Conservation (phyloP, 2,113 vertebrate genomes). For the Rutilus rutilus region DNA sequence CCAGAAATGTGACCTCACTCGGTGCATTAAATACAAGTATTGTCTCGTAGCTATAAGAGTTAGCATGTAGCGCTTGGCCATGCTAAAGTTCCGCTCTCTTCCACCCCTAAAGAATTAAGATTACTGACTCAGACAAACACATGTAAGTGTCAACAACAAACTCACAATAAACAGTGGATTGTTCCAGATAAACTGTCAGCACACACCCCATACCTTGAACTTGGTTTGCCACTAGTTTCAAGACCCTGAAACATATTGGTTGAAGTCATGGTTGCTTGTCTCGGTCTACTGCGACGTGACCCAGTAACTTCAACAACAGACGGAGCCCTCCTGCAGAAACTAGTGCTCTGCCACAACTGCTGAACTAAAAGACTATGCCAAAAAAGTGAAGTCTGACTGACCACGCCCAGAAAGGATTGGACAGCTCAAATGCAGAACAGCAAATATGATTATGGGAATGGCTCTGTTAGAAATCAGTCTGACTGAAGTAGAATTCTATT, state of each 20-base stretch:
- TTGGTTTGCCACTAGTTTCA: conserved; percentile 73
- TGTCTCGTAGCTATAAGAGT: background rate
- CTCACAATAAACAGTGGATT: background rate
- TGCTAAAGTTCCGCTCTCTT: conserved; percentile 38
- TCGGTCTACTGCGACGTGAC: background rate
- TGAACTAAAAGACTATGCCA: background rate
- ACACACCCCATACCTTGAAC: conserved; percentile 80
- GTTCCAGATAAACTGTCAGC: background rate
- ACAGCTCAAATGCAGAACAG: background rate
- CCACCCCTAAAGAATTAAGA: background rate
- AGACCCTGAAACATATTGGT: conserved; percentile 84
- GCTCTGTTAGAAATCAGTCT: conserved; percentile 3
- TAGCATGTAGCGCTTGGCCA: conserved; percentile 17
- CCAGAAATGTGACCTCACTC: background rate
- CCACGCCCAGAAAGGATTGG: conserved; percentile 30
- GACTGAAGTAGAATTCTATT: background rate
- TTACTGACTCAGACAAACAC: background rate
- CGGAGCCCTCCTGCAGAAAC: background rate
- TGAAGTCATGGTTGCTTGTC: conserved; percentile 68
- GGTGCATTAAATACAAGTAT: too few species aligned
- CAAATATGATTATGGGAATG: background rate
- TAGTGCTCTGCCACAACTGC: background rate
- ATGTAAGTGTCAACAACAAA: background rate
- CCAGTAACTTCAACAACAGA: background rate
- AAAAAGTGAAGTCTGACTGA: background rate